phyloP scores from a whole-genome alignment of 2,113 vertebrate species.

The Gambusia holbrooki region DNA sequence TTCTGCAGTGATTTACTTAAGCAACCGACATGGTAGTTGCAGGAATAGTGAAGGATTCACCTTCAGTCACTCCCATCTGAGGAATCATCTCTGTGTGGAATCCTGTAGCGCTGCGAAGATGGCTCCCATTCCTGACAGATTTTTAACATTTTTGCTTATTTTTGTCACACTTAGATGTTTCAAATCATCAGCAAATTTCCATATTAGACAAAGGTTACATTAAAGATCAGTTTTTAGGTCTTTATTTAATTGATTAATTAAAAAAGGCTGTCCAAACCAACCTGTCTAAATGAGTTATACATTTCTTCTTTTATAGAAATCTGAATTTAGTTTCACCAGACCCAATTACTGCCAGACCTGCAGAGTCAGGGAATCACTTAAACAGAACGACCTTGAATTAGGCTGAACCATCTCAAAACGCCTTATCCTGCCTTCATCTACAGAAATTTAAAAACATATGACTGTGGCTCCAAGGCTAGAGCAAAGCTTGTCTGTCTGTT shows the following conservation, averaged over 20 bases:
- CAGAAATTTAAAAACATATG: background rate
- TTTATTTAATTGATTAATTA: too few relatives aligned
- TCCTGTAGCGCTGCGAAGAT: background rate
- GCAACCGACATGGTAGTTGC: slow-evolving; percentile 84
- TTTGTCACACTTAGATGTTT: background rate
- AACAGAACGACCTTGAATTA: too few relatives aligned
- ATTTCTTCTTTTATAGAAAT: background rate
- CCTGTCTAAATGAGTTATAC: background rate
- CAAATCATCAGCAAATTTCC: background rate
- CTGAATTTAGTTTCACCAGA: background rate
- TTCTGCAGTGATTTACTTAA: slow-evolving; percentile 73
- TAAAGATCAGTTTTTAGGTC: too few relatives aligned
- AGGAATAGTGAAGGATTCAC: slow-evolving; percentile 7
- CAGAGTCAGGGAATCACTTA: too few relatives aligned
- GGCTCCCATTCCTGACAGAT: background rate
- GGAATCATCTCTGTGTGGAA: background rate
- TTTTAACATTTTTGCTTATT: background rate
- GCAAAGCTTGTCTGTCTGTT: background rate
- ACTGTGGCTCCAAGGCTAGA: background rate
- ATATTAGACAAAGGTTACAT: background rate
- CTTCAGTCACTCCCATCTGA: background rate
- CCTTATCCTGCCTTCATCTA: background rate
- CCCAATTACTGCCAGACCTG: background rate
- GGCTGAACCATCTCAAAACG: too few relatives aligned
- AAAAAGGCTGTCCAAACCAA: background rate